Conservation (phyloP, 2,113 vertebrate genomes). For the Dromiciops gliroides region DNA sequence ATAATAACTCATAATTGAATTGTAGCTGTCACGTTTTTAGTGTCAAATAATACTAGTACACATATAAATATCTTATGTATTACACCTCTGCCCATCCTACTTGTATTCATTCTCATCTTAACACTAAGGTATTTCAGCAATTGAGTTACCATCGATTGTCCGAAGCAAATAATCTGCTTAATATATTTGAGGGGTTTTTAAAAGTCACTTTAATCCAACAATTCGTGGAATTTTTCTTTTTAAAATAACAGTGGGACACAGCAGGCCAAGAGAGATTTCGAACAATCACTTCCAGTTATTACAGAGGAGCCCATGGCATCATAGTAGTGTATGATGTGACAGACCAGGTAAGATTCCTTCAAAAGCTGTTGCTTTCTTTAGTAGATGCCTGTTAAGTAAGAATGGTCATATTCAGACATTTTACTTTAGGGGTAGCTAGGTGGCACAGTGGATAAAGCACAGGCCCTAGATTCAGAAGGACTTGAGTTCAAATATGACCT, state of each 20-base stretch:
- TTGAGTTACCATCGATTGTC: background rate
- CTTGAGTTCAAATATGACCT: no score
- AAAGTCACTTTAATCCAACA: constrained; percentile 48
- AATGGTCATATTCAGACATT: constrained; percentile 6
- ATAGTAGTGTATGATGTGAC: constrained; percentile 99
- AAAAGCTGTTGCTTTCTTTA: background rate
- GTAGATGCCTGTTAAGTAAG: constrained; percentile 14
- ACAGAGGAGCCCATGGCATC: constrained; percentile 98
- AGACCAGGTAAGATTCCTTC: constrained; percentile 91
- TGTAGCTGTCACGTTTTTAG: background rate
- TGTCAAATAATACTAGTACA: background rate
- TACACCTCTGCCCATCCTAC: background rate
- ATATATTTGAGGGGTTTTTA: background rate
- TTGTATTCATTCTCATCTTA: constrained; percentile 11
- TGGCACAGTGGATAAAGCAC: no score
- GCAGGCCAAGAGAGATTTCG: constrained; percentile 97
- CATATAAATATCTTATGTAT: background rate
- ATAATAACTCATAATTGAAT: constrained; percentile 13
- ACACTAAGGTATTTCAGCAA: constrained; percentile 21
- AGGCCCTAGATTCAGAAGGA: no score
- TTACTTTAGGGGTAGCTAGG: no score
- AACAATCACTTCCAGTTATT: constrained; percentile 99
- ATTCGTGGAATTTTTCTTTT: constrained; percentile 64
- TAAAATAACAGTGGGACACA: constrained; percentile 93
- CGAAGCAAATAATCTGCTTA: background rate